These are phyloP conservation scores for Sepiola atlantica DNA, from an alignment of 2,888 invertebrate species.

Conservation along the genomic window DNA sequence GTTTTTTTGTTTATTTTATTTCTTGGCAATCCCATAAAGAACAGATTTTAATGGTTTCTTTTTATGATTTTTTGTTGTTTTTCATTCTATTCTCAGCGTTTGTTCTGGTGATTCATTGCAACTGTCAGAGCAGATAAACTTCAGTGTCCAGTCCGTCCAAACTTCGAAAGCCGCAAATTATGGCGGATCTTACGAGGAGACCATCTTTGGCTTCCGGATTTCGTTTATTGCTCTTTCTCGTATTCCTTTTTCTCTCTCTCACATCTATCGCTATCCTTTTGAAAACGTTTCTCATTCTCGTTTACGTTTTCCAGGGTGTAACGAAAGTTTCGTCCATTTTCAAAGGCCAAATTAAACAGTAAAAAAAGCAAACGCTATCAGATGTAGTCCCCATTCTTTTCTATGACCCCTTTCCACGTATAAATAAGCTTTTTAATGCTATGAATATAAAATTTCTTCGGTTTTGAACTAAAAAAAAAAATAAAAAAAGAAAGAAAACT, in stretches of 20 bases:
- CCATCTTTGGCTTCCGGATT: not conserved
- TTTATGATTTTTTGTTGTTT: not conserved
- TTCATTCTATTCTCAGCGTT: not conserved
- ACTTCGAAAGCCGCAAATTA: not conserved
- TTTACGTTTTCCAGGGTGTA: too few relatives aligned
- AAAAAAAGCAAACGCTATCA: too few relatives aligned
- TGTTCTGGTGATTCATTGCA: not conserved
- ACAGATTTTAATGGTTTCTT: not conserved
- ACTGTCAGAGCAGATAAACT: constrained; percentile 12
- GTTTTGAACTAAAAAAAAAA: too few relatives aligned
- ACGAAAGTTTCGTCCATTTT: too few relatives aligned
- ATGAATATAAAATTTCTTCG: too few relatives aligned
- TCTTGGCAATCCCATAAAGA: not conserved
- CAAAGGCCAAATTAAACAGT: too few relatives aligned
- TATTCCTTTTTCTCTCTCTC: not conserved
- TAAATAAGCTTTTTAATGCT: too few relatives aligned
- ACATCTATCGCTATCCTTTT: not conserved
- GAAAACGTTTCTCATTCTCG: too few relatives aligned
- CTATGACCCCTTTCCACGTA: too few relatives aligned
- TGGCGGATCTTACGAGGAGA: not conserved
- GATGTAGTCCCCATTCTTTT: too few relatives aligned
- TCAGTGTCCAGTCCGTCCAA: not conserved
- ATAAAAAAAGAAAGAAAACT: too few relatives aligned
- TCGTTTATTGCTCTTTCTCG: not conserved
- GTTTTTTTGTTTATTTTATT: too few relatives aligned